Conservation (phyloP, 2,113 vertebrate species). For the Naja naja region DNA sequence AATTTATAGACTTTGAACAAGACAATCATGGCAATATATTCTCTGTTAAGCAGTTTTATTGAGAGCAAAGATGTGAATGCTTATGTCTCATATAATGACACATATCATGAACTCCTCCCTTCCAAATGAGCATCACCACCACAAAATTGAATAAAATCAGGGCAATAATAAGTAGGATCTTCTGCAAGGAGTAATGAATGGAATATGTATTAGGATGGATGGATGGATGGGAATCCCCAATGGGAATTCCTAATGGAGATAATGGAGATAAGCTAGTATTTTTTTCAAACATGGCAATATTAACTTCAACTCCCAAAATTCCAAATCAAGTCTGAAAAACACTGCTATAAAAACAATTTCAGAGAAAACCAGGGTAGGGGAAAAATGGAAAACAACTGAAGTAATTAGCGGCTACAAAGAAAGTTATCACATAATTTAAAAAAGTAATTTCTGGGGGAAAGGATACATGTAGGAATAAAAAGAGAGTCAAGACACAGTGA, state of each 20-base stretch:
- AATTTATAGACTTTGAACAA: neutral
- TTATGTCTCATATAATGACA: neutral
- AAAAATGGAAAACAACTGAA: neutral
- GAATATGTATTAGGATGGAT: neutral
- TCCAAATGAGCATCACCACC: neutral
- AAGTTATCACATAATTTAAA: neutral
- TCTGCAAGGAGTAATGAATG: neutral
- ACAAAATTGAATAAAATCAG: neutral
- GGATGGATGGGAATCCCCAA: neutral
- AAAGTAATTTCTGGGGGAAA: neutral
- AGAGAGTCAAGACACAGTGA: neutral
- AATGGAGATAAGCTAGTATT: neutral
- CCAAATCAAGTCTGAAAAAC: neutral
- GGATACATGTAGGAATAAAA: neutral
- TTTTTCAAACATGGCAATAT: neutral
- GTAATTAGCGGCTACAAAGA: neutral
- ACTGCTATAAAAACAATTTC: neutral
- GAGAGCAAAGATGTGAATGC: neutral
- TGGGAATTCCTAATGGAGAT: neutral
- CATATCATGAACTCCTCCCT: neutral
- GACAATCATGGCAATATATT: neutral
- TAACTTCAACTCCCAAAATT: neutral
- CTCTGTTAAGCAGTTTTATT: neutral
- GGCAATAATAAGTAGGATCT: neutral
- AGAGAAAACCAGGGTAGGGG: fast-evolving